These are phyloP conservation scores for Drosophila falleni DNA, from an alignment of 2,888 invertebrate genomes.

Conservation along the genomic window DNA sequence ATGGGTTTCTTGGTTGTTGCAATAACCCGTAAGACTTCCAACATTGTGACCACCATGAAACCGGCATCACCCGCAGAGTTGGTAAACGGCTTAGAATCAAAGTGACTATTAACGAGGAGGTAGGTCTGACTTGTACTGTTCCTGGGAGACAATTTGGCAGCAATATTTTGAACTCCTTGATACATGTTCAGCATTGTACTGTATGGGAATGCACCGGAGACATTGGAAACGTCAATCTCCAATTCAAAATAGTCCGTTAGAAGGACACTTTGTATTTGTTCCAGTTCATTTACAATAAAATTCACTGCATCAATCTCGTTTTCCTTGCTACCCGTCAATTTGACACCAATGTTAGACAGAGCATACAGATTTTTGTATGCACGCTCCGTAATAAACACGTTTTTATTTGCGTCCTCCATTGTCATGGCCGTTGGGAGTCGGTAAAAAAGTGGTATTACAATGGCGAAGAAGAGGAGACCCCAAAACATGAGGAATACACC, in stretches of 20 bases:
- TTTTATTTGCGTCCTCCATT: constrained; percentile 72
- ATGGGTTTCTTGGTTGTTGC: constrained; percentile 84
- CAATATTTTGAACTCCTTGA: constrained; percentile 80
- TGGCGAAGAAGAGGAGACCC: constrained; percentile 62
- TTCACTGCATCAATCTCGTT: constrained; percentile 89
- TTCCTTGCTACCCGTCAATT: constrained; percentile 88
- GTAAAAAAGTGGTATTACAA: constrained; percentile 60
- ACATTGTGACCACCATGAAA: constrained; percentile 87
- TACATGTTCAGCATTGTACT: constrained; percentile 82
- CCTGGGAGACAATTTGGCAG: constrained; percentile 77
- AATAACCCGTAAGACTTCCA: constrained; percentile 86
- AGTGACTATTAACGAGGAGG: constrained; percentile 92
- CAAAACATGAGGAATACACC: constrained; percentile 64
- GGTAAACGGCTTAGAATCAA: constrained; percentile 94
- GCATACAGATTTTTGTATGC: constrained; percentile 84
- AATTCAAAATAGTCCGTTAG: constrained; percentile 70
- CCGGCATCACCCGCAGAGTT: constrained; percentile 86
- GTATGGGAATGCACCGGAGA: constrained; percentile 63
- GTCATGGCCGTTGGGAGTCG: constrained; percentile 57
- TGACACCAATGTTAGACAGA: constrained; percentile 50
- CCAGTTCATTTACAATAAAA: constrained; percentile 81
- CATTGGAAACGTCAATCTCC: constrained; percentile 78
- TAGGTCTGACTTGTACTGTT: constrained; percentile 63
- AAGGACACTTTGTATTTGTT: constrained; percentile 59
- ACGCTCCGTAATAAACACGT: constrained; percentile 88